Evolutionary conservation across 2,888 invertebrate genomes (phyloP), one percentile per base, ranked within the genome.

Genomic region (Biston stratarius): DNA sequence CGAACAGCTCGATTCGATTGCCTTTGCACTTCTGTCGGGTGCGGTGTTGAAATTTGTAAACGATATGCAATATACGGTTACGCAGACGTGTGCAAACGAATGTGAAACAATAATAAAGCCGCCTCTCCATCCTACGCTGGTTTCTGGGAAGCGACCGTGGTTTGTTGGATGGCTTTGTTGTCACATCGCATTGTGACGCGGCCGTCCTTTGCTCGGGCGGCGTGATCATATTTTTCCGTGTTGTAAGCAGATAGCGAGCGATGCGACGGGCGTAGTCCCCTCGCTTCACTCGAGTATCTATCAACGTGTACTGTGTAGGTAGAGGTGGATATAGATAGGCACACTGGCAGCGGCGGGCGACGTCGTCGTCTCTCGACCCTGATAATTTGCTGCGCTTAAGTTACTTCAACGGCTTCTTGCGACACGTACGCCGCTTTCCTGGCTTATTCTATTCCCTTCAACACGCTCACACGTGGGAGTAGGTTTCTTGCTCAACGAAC

Each of bases 391-490:
- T 92, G 91, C 90, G 90, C 92, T 91, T 90, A 91, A 86, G 90
- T 90, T 92, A 91, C 91, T 92, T 93, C 91, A 91, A 93, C 88
- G 93, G 93, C 93, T 93, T 93, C 93, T 92, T 92, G 85, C 90
- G 87, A 89, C 91, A 90, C 85, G 83, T 78, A 84, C 24, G 76
- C 86, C 83, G 83, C 87, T 88, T 91, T 88, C 85, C 87, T 87
- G 83, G 84, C 85, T 88, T 88, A 24, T 24, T 87, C 83, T 84
- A 87, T 81, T 82, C 82, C 85, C 81, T 83, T 77, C 82, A 82
- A 77, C 77, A 78, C 84, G 74, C 80, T 63, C 34, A 52, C n/a
- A 58, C 58, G 57, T 61, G 49, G 48, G 67, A 48, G 68, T 61
- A 42, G 61, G 47, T 62, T 62, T 63, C 63, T 65, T 59, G 55